Evolutionary conservation across 2,797 vertebrate genomes (phyloP).

Genomic region (Melanotaenia nigrans): DNA sequence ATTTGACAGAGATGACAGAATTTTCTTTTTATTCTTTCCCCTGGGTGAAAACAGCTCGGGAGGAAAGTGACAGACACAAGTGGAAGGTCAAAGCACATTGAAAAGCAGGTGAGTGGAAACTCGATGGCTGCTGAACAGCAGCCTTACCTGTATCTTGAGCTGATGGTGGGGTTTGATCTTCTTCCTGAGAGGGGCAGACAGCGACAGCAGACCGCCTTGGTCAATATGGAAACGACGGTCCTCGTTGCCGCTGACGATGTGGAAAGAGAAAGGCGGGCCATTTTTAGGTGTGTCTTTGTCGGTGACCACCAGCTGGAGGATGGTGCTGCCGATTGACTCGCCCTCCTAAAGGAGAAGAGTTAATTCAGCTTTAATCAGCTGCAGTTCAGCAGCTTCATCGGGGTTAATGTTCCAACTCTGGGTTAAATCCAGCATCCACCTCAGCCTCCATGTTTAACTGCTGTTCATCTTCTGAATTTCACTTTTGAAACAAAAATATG

Average conservation of each 20-base stretch:
- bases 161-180: constrained; percentile 85
- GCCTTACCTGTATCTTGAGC: constrained; percentile 91
- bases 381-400: too few relatives aligned
- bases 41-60: background rate
- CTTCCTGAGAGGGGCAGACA: constrained; percentile 84
- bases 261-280: constrained; percentile 91
- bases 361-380: background rate
- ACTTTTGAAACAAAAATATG: background rate
- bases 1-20: background rate
- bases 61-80: background rate
- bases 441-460: too few relatives aligned
- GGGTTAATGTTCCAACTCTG: too few relatives aligned
- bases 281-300: constrained; percentile 92
- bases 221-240: constrained; percentile 89
- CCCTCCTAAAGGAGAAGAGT: constrained; percentile 84
- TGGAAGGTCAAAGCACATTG: background rate
- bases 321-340: constrained; percentile 85
- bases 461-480: background rate
- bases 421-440: too few relatives aligned
- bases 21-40: background rate
- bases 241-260: constrained; percentile 89
- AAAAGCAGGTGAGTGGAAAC: background rate
- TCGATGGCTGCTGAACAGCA: background rate
- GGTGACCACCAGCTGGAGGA: constrained; percentile 90
- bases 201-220: constrained; percentile 90